Evolutionary conservation across 2,797 vertebrate genomes (phyloP).

Genomic region (Gambusia yucatana): DNA sequence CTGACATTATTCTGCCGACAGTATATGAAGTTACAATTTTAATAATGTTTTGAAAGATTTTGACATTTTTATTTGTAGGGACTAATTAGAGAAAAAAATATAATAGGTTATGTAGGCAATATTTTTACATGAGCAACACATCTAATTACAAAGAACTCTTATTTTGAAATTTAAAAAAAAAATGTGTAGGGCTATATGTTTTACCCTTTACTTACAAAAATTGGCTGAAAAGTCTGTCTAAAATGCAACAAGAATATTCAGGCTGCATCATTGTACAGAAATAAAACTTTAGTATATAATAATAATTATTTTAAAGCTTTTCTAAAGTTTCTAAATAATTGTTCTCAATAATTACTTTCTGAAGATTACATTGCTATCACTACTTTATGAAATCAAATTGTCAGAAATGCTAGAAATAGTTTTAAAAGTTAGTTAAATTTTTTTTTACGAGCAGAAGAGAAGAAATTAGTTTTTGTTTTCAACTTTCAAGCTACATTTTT

Average conservation of each 20-base stretch:
- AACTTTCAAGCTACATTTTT: not conserved
- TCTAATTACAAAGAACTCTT: not conserved
- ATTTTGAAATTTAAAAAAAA: not conserved
- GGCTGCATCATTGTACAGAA: not conserved
- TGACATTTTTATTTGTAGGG: not conserved
- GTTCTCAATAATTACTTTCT: no score
- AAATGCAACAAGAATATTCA: not conserved
- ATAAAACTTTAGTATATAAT: not conserved
- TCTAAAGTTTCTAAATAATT: not conserved
- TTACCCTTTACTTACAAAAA: not conserved
- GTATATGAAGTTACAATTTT: not conserved
- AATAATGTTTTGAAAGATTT: not conserved
- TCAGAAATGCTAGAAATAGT: not conserved
- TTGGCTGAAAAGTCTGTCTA: not conserved
- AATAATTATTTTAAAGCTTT: not conserved
- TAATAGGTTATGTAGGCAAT: not conserved
- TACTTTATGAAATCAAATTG: not conserved
- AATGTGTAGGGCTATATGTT: not conserved
- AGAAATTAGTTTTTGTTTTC: not conserved
- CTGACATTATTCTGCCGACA: not conserved
- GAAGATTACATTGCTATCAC: not conserved
- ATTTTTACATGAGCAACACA: not conserved
- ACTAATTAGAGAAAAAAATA: not conserved
- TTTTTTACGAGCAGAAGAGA: not conserved
- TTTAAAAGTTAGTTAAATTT: not conserved